Percentiles rank a stretch among this genome's conserved stretches.
Evolutionary conservation across 2,113 vertebrate genomes (phyloP).

Genomic region (Rhagologus leucostigma): DNA sequence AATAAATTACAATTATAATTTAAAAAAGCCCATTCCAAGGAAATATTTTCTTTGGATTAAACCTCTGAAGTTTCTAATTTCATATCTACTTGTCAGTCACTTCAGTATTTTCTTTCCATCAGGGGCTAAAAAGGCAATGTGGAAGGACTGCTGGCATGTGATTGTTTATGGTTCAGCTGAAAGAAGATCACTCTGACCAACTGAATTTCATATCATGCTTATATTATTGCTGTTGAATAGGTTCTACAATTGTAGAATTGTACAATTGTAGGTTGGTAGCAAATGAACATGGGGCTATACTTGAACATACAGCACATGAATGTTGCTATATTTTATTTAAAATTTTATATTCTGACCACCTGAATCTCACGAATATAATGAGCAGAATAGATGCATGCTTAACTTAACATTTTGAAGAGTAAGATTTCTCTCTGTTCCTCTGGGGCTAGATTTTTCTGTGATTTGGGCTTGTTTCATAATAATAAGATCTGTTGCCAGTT

Average conservation of each 20-base stretch:
- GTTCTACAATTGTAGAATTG: background rate
- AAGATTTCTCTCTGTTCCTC: background rate
- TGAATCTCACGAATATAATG: background rate
- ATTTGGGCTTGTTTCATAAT: background rate
- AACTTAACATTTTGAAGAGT: conserved; percentile 7
- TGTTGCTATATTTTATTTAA: background rate
- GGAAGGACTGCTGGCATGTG: background rate
- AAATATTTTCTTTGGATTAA: background rate
- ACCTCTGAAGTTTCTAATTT: background rate
- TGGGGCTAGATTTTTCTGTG: background rate
- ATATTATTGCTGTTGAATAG: background rate
- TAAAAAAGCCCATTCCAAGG: rapidly evolving
- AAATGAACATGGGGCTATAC: background rate
- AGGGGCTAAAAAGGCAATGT: background rate
- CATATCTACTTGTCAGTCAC: background rate
- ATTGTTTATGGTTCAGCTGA: background rate
- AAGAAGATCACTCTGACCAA: background rate
- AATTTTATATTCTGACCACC: background rate
- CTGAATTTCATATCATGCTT: background rate
- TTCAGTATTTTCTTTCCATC: background rate
- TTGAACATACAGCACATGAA: background rate
- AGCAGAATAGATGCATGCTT: background rate
- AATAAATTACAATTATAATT: no score
- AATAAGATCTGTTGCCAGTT: background rate
- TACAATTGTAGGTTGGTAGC: background rate